Evolutionary conservation across 37 sponge, comb jelly and placozoan genomes (phyloP).

Genomic region (Ianthella basta): DNA sequence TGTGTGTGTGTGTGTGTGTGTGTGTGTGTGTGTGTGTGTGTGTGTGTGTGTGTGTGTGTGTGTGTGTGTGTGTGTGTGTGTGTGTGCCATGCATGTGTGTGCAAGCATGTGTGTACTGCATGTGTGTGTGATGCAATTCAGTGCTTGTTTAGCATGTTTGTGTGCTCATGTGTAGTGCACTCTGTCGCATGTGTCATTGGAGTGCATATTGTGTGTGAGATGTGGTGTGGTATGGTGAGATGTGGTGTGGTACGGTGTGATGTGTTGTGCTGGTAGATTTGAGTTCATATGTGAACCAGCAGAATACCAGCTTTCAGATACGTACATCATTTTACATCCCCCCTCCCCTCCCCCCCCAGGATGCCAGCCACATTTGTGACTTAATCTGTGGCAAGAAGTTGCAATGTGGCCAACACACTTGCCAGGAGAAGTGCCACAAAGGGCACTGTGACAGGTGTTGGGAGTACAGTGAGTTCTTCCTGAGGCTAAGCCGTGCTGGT

Average conservation of each 20-base stretch:
- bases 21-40: too few species aligned
- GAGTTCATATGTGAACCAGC: too few species aligned
- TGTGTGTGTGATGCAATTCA: too few species aligned
- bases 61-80: too few species aligned
- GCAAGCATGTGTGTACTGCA: not conserved
- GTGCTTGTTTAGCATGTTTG: not conserved
- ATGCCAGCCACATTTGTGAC: conserved; percentile 62
- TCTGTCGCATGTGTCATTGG: too few species aligned
- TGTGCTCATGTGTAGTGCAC: not conserved
- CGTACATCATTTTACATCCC: not conserved
- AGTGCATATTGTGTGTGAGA: too few species aligned
- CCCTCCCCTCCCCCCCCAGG: conserved; percentile 30
- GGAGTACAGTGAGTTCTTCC: conserved; percentile 66
- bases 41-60: too few species aligned
- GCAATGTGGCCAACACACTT: conserved; percentile 81
- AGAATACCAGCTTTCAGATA: not conserved
- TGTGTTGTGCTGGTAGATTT: too few species aligned
- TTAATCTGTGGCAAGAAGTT: conserved; percentile 78
- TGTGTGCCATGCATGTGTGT: not conserved
- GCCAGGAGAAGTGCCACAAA: conserved; percentile 73
- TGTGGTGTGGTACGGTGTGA: too few species aligned
- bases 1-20: not conserved
- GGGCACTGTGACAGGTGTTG: conserved; percentile 85
- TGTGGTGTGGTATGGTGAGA: too few species aligned
- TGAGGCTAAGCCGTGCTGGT: not conserved